Evolutionary conservation across 2,888 invertebrate species (phyloP), one percentile per base, ranked within the genome.

Genomic region (Metopia argyrocephala): DNA sequence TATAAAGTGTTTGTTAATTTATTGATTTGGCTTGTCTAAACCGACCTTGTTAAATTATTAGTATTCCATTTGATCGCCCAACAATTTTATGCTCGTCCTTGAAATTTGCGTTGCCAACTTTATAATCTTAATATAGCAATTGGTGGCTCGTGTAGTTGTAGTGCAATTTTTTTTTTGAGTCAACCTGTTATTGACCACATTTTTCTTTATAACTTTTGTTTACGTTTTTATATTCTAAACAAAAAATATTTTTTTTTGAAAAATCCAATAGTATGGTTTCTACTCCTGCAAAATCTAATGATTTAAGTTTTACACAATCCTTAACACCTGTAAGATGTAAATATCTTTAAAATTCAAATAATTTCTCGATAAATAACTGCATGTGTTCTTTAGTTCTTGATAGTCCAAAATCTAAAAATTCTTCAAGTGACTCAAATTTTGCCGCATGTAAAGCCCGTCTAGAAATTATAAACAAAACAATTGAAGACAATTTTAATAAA

Each of bases 261-360:
- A 54, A 50, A 64, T n/a, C 6, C 0, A 25, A 57, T 18, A 15
- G 12, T 38, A 84, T 83, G 83, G 64, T 54, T n/a, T 54, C 61
- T 20, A 83, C 84, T 31, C 84, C 84, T 31, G 52, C 61, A 27
- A 83, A 78, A 45, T 21, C 45, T 2, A 12, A 18, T 5, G 54
- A 62, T 18, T 9, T 25, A 7, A 78, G 38, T 46, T 18, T 46
- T 18, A 57, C 45, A 3, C 48, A 76, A 23, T 66, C 27, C 23
- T 76, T 89, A 56, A 89, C 88, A 0, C 88, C 88, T 6, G 85
- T 89, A 18, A 85, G 87, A 31, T 87, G 88, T 89, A 83, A 86
- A 85, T n/a, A 3, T 54, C 7, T 9, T 7, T 1, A 1, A 5
- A 21, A 7, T 5, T 12, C 23, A 45, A 45, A 46, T 27, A 18